Base-by-base conservation (phyloP, 2,113 vertebrate species). In the Oreochromis aureus region DNA sequence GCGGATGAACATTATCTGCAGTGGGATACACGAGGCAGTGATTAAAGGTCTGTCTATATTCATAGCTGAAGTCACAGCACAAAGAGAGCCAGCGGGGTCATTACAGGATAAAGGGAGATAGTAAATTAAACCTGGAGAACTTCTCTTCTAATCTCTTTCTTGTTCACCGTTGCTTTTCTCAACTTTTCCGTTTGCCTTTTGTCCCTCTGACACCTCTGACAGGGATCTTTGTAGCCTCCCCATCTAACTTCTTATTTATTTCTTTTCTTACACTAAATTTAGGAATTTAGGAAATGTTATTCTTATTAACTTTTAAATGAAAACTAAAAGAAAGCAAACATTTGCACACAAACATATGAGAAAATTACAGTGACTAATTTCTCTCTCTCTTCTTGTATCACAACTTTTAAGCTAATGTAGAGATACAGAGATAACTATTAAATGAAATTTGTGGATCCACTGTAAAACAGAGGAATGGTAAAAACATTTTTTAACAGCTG, bases 11-110 rank as follows among this genome's bases (percentile, higher is more conserved):
- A 61, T 76, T 89, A 92, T 93, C 87, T 83, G 76, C 86, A 80
- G 56, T 80, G 88, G 82, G 82, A 91, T 85, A 89, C 84, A 89
- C 61, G 69, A 82, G 79, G 87, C 69, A 73, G 63, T 79, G 91
- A 92, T 93, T 94, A 90, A 89, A 91, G 83, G 80, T 90, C 86
- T 55, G 86, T 86, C 84, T 89, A 63, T 92, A 92, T 91, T 89
- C 86, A 91, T 83, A 90, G 81, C 63, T 86, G 85, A 92, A 86
- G 36, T 53, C 58, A 44, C 24, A 7, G 81, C 48, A 78, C 76
- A 48, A 41, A 46, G 73, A 84, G 69, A 87, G 54, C 87, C 82
- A 83, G 88, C 6, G 7, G 76, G 85, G 91, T 93, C 91, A 92
- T 86, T 86, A 85, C 66, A 89, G 84, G 88, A 88, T 87, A 71